These are phyloP conservation scores for Junco hyemalis DNA, from an alignment of 2,113 vertebrate genomes.

Conservation along the genomic window DNA sequence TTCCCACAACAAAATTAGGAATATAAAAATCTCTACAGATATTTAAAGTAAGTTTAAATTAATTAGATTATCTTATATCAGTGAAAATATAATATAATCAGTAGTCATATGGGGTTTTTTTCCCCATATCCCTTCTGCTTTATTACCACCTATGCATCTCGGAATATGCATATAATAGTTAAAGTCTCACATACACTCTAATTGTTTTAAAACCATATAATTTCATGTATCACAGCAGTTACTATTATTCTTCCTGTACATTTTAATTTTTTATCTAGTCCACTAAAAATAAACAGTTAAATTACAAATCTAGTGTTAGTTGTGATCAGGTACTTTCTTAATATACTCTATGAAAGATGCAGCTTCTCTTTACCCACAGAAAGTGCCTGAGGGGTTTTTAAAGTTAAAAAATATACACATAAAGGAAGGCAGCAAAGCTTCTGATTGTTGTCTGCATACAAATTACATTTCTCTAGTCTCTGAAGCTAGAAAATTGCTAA, in stretches of 20 bases:
- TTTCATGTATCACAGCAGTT: neutral
- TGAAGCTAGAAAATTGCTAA: neutral
- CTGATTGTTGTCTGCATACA: neutral
- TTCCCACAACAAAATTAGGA: neutral
- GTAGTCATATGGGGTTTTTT: neutral
- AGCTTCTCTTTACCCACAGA: neutral
- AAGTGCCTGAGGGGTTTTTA: neutral
- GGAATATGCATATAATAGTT: neutral
- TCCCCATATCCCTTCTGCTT: neutral
- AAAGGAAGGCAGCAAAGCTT: neutral
- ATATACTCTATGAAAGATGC: neutral
- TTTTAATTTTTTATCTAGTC: neutral
- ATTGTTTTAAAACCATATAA: neutral
- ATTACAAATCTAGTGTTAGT: neutral
- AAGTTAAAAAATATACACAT: neutral
- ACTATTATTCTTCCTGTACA: neutral
- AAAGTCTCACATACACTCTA: neutral
- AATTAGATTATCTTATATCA: neutral
- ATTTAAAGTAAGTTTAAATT: neutral
- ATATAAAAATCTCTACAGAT: neutral
- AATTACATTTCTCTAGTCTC: neutral
- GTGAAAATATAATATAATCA: neutral
- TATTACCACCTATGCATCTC: neutral
- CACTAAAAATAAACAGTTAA: neutral
- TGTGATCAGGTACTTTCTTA: neutral